Conservation (phyloP, 2,888 invertebrate genomes). For the Pristionchus japonicus region DNA sequence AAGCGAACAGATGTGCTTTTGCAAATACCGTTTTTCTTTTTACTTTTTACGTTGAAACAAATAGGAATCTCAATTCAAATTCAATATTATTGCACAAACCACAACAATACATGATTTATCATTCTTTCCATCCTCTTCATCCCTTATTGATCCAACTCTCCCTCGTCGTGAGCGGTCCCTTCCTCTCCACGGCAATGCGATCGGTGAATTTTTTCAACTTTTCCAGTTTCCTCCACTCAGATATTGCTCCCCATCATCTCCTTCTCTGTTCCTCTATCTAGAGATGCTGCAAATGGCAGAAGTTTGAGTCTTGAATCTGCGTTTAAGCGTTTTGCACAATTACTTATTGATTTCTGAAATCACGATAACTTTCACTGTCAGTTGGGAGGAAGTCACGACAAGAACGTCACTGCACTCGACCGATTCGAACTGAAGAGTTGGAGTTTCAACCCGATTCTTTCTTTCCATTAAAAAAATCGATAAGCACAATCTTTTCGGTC, state of each 20-base stretch:
- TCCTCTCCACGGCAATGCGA: not conserved
- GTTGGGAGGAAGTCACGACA: conserved; percentile 70
- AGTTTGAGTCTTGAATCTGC: too few relatives aligned
- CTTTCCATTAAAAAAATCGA: too few relatives aligned
- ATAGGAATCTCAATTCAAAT: not conserved
- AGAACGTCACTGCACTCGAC: conserved; percentile 71
- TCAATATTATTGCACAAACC: too few relatives aligned
- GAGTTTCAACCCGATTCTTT: conserved; percentile 57
- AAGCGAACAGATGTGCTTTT: not conserved
- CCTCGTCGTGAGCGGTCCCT: not conserved
- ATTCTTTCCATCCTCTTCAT: not conserved
- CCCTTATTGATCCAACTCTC: not conserved
- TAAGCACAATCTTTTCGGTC: too few relatives aligned
- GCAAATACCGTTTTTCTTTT: not conserved
- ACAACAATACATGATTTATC: not conserved
- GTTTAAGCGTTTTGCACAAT: too few relatives aligned
- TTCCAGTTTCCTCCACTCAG: not conserved
- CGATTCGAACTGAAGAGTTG: conserved; percentile 61
- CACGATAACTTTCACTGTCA: too few relatives aligned
- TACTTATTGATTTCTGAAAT: too few relatives aligned
- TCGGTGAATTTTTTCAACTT: not conserved
- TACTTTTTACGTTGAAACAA: not conserved
- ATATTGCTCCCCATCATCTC: not conserved
- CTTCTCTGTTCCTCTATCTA: too few relatives aligned
- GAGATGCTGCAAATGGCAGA: too few relatives aligned